Conservation (phyloP, 2,888 invertebrate species). For the Fragum fragum region DNA sequence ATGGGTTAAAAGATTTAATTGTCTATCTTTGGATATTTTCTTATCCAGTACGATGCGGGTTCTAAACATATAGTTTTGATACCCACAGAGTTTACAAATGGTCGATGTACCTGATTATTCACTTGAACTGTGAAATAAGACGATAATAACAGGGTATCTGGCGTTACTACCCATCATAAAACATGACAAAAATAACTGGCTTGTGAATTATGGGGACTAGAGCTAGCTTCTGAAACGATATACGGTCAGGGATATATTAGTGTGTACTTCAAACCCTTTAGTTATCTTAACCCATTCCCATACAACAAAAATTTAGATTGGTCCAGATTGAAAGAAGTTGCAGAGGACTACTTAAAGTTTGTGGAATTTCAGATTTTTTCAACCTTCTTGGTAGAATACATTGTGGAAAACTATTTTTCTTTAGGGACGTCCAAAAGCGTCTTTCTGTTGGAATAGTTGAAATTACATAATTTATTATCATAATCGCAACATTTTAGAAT, state of each 20-base stretch:
- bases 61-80: conserved; percentile 16
- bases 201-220: conserved; percentile 22
- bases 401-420: too few relatives aligned
- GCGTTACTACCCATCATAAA: conserved; percentile 26
- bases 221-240: neutral
- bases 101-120: conserved; percentile 17
- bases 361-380: too few relatives aligned
- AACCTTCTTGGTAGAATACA: too few relatives aligned
- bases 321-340: too few relatives aligned
- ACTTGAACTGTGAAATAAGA: conserved; percentile 29
- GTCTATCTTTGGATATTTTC: neutral
- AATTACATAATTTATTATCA: too few relatives aligned
- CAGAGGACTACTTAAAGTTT: too few relatives aligned
- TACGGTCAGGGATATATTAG: neutral
- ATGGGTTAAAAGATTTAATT: too few relatives aligned
- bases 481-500: too few relatives aligned
- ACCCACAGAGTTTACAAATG: conserved; percentile 4
- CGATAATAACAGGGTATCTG: conserved; percentile 27
- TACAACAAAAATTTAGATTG: too few relatives aligned
- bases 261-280: neutral
- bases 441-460: too few relatives aligned
- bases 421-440: too few relatives aligned
- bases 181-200: conserved; percentile 32
- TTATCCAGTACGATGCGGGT: neutral
- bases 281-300: too few relatives aligned